Evolutionary conservation across 37 sponge, comb jelly and placozoan species (phyloP).

Genomic region (Lycopodina hypogea): DNA sequence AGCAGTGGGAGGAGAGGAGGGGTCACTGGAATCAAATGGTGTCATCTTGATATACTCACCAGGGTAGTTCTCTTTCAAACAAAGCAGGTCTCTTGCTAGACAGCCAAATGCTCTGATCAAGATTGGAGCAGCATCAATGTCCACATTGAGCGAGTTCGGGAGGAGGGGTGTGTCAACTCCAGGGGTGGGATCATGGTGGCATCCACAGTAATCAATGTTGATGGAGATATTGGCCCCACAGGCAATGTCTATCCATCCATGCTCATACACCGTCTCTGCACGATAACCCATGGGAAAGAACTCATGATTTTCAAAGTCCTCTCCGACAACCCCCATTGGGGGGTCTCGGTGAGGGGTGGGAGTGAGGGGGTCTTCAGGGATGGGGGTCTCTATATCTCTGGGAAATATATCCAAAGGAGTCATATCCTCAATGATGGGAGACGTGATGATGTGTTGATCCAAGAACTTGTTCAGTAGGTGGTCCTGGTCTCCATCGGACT

Average conservation of each 20-base stretch:
- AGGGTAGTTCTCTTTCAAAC: slow-evolving; percentile 69
- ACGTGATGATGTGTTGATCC: slow-evolving; percentile 16
- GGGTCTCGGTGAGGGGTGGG: neutral
- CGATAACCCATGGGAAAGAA: slow-evolving; percentile 61
- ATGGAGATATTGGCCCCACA: slow-evolving; percentile 56
- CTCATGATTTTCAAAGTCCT: slow-evolving; percentile 9
- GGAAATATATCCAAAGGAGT: neutral
- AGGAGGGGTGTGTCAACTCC: slow-evolving; percentile 3
- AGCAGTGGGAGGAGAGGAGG: neutral
- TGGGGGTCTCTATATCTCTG: neutral
- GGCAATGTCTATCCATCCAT: slow-evolving; percentile 79
- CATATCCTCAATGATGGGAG: slow-evolving; percentile 10
- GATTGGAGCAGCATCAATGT: slow-evolving; percentile 38
- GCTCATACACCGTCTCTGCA: slow-evolving; percentile 36
- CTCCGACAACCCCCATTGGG: neutral
- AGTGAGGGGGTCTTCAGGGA: neutral
- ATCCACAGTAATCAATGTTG: slow-evolving; percentile 32
- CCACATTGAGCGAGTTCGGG: slow-evolving; percentile 42
- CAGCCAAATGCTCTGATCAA: slow-evolving; percentile 64
- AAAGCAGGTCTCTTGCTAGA: slow-evolving; percentile 53
- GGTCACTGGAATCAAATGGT: slow-evolving; percentile 33
- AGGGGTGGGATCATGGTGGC: slow-evolving; percentile 17
- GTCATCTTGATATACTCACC: slow-evolving; percentile 63
- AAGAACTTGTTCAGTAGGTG: neutral
- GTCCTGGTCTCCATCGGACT: neutral